A percentile compares a stretch with the other conserved stretches of the same genome.
Evolutionary conservation across 2,113 vertebrate species (phyloP).

Genomic region (Garra rufa): DNA sequence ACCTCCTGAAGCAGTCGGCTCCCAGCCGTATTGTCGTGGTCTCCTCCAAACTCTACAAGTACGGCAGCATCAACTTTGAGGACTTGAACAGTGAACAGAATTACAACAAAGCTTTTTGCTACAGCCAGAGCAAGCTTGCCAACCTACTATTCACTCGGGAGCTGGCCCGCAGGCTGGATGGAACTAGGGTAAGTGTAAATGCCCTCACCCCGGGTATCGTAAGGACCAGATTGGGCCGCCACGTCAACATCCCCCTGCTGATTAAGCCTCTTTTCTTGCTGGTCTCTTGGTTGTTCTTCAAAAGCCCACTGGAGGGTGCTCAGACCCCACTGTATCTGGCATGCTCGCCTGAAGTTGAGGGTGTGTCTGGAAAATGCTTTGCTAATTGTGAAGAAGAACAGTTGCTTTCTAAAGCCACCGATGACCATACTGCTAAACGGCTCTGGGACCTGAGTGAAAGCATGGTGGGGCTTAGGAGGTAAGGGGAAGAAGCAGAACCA

Average conservation of each 20-base stretch:
- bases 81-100: slow-evolving; percentile 89
- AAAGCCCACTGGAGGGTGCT: slow-evolving; percentile 89
- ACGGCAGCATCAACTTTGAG: slow-evolving; percentile 92
- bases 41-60: slow-evolving; percentile 96
- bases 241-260: slow-evolving; percentile 87
- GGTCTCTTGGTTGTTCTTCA: slow-evolving; percentile 88
- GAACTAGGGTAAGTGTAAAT: slow-evolving; percentile 86
- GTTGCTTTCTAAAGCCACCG: slow-evolving; percentile 85
- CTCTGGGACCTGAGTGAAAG: slow-evolving; percentile 92
- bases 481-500: slow-evolving; percentile 52
- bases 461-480: slow-evolving; percentile 87
- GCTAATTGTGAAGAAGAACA: slow-evolving; percentile 90
- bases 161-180: slow-evolving; percentile 82
- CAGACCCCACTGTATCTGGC: slow-evolving; percentile 91
- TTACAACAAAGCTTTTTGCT: slow-evolving; percentile 90
- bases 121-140: slow-evolving; percentile 93
- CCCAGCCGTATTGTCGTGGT: slow-evolving; percentile 91
- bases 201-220: slow-evolving; percentile 91
- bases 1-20: slow-evolving; percentile 87
- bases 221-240: slow-evolving; percentile 88
- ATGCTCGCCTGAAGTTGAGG: slow-evolving; percentile 87
- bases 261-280: slow-evolving; percentile 87
- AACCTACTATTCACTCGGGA: slow-evolving; percentile 91
- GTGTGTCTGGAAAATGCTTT: slow-evolving; percentile 89
- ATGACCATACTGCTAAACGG: slow-evolving; percentile 83